Base-by-base conservation (phyloP, 2,113 vertebrate genomes). In the Oryzias javanicus region DNA sequence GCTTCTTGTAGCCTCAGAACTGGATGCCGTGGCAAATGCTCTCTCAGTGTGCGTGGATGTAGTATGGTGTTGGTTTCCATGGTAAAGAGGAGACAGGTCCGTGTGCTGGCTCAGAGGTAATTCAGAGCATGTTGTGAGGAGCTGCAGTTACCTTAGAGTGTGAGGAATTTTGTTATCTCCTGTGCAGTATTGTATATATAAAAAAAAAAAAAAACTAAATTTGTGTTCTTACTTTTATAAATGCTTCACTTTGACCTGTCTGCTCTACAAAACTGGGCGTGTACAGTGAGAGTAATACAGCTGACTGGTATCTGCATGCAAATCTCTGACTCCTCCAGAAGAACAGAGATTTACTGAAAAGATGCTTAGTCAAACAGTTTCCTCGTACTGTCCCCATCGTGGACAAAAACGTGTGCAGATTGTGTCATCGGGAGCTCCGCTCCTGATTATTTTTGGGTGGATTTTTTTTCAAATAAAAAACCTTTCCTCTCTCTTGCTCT, bases 41-140 rank as follows among this genome's bases (percentile, higher is more conserved):
- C 75, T 71, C 70, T 67, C 63, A 41, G 59, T 75, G 80, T 67
- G 70, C 57, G 70, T 86, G 86, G 64, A 64, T 84, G 67, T 84
- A 72, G 79, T 71, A 78, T 84, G 86, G 71, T 88, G 86, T 85
- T 88, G 79, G 88, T 91, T 88, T 86, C 88, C 88, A 89, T 91
- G 89, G 90, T 78, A 87, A 90, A 88, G 69, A 79, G 79, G 84
- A 78, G 81, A 82, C 67, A 35, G 80, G 86, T 81, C 71, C 58
- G 70, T 25, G 46, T 72, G 80, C 84, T 75, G 83, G 78, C 79
- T 89, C 74, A 77, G 60, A 70, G 68, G 77, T 86, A 82, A 73
- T 70, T 83, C 71, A 83, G 74, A 64, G 67, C 69, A 69, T 88
- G 72, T 77, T 14, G 52, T 17, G 64, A 67, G 80, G 70, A 84